Percentiles rank a stretch among this genome's conserved stretches.
phyloP scores from a whole-genome alignment of 1,140 invertebrate species.

The Calephelis nemesis region DNA sequence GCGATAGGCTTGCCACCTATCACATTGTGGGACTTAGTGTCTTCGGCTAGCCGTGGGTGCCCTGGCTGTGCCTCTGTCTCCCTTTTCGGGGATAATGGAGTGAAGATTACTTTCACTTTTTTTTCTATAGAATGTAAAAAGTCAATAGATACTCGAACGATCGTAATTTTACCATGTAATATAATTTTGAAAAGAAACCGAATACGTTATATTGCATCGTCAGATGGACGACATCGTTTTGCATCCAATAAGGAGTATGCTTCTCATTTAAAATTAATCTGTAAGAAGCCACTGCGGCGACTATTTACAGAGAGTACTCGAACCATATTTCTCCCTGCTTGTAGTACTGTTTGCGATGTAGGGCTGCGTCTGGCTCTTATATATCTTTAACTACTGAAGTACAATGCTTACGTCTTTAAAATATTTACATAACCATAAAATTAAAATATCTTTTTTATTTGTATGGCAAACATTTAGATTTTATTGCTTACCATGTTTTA shows the following conservation, averaged over 20 bases:
- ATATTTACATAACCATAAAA: not conserved
- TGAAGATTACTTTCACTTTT: too few species aligned
- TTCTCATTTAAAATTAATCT: slow-evolving; percentile 68
- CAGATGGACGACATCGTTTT: slow-evolving; percentile 18
- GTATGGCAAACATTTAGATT: not conserved
- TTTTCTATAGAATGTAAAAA: too few species aligned
- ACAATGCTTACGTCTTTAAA: not conserved
- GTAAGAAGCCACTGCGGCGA: slow-evolving; percentile 66
- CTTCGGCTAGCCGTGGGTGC: too few species aligned
- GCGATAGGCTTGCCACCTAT: too few species aligned
- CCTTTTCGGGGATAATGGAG: too few species aligned
- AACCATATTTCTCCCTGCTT: slow-evolving; percentile 52
- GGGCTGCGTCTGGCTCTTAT: not conserved
- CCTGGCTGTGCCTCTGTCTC: too few species aligned
- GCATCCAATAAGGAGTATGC: slow-evolving; percentile 23
- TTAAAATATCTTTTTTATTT: not conserved
- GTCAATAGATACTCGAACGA: too few species aligned
- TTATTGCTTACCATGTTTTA: too few species aligned
- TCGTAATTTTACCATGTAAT: too few species aligned
- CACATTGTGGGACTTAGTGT: too few species aligned
- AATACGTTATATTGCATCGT: not conserved
- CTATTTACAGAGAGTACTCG: slow-evolving; percentile 66
- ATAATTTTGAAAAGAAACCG: too few species aligned
- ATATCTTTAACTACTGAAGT: not conserved
- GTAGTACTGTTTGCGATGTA: slow-evolving; percentile 39